Evolutionary conservation across 2,888 invertebrate species (phyloP).

Genomic region (Eupithecia tripunctaria): DNA sequence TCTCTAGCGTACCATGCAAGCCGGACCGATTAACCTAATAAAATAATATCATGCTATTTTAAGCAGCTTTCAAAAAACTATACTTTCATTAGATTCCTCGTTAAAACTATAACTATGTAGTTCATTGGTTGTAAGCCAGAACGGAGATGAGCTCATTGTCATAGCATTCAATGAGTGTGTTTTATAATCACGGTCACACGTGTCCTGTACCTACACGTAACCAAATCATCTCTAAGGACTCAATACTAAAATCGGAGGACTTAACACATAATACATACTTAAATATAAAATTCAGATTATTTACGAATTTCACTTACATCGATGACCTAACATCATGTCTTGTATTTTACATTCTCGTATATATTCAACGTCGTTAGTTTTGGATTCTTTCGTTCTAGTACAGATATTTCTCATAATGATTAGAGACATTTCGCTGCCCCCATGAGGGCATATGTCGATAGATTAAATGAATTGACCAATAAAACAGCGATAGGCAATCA

Average conservation of each 20-base stretch:
- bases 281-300: no score
- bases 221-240: not conserved
- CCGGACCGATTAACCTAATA: not conserved
- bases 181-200: slow-evolving; percentile 7
- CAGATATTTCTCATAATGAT: not conserved
- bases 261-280: no score
- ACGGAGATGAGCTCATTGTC: slow-evolving; percentile 14
- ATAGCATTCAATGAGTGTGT: slow-evolving; percentile 5
- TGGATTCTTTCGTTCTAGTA: not conserved
- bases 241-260: not conserved
- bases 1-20: not conserved
- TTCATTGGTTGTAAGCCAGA: slow-evolving; percentile 7
- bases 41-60: no score
- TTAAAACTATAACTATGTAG: not conserved
- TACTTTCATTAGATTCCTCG: not conserved
- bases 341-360: not conserved
- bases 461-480: slow-evolving; percentile 16
- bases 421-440: not conserved
- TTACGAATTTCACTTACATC: no score
- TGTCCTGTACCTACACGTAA: not conserved
- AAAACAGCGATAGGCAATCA: slow-evolving; percentile 12
- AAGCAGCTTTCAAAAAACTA: not conserved
- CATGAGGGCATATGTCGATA: not conserved
- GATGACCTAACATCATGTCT: no score
- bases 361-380: not conserved